These are phyloP conservation scores for Amphiprion clarkii DNA, from an alignment of 2,797 vertebrate genomes.

Conservation along the genomic window DNA sequence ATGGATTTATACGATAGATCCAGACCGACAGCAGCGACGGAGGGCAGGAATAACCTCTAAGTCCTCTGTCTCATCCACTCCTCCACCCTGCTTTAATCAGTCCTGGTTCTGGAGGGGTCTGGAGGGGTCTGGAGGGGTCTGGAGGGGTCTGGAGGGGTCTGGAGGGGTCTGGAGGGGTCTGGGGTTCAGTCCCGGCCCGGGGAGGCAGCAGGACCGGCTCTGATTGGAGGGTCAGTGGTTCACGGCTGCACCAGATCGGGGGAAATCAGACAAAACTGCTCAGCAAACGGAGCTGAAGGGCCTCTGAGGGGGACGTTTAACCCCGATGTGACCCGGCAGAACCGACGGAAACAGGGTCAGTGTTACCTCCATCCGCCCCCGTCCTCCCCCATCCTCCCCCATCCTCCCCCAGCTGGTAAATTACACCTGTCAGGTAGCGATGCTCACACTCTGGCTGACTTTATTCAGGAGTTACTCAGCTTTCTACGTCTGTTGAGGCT, in stretches of 20 bases:
- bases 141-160: no score
- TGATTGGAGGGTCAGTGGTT: conserved; percentile 56
- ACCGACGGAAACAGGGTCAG: background rate
- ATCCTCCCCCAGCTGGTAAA: background rate
- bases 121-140: no score
- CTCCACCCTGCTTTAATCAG: conserved; percentile 40
- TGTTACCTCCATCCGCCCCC: background rate
- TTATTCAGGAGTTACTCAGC: no score
- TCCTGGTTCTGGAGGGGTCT: conserved; percentile 1
- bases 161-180: background rate
- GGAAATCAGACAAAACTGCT: conserved; percentile 48
- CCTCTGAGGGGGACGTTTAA: conserved; percentile 51
- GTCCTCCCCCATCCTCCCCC: background rate
- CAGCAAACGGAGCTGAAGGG: conserved; percentile 44
- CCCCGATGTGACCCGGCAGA: conserved; percentile 13
- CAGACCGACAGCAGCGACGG: conserved; percentile 35
- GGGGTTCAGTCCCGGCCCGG: conserved; percentile 15
- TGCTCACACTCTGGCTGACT: background rate
- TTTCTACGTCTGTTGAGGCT: no score
- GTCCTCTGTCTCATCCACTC: conserved; percentile 56
- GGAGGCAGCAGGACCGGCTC: background rate
- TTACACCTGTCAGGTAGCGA: conserved; percentile 26
- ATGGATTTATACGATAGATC: conserved; percentile 43
- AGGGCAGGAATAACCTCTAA: conserved; percentile 42
- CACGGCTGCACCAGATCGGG: conserved; percentile 10